Evolutionary conservation across 92 coral and sea anemone genomes (phyloP).

Genomic region (Hydrozoanthus gracilis): DNA sequence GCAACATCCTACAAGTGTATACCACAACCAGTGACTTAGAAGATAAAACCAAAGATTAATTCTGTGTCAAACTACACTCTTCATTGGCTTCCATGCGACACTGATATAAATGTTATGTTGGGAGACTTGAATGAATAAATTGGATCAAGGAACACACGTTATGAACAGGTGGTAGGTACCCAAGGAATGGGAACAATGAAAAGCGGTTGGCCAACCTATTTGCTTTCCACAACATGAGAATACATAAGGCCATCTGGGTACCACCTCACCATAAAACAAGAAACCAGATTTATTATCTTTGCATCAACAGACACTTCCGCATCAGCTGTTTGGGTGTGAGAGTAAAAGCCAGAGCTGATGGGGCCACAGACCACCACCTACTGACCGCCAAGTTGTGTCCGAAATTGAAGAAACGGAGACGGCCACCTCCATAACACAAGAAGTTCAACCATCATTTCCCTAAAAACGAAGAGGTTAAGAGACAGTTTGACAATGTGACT

Average conservation of each 20-base stretch:
- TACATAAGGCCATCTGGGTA: not conserved
- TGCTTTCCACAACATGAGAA: not conserved
- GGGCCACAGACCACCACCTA: too few species aligned
- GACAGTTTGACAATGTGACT: too few species aligned
- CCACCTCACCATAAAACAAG: not conserved
- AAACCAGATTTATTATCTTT: not conserved
- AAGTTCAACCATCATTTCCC: too few species aligned
- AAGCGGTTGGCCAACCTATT: too few species aligned
- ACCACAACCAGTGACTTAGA: not conserved
- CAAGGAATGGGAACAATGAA: too few species aligned
- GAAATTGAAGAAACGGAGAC: too few species aligned
- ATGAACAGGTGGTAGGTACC: not conserved
- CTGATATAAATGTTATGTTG: not conserved
- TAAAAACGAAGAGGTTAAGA: too few species aligned
- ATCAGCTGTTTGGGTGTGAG: too few species aligned
- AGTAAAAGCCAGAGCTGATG: too few species aligned
- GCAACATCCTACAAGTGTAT: not conserved
- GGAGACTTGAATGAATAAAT: not conserved
- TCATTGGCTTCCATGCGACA: not conserved
- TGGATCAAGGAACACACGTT: not conserved
- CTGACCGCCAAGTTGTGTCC: too few species aligned
- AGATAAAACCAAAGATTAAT: too few species aligned
- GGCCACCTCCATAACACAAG: too few species aligned
- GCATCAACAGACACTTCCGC: not conserved
- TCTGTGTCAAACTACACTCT: not conserved